Percentiles rank a stretch among this genome's conserved stretches.
Conservation (phyloP, 2,888 invertebrate genomes). For the Chelonus formosanus region DNA sequence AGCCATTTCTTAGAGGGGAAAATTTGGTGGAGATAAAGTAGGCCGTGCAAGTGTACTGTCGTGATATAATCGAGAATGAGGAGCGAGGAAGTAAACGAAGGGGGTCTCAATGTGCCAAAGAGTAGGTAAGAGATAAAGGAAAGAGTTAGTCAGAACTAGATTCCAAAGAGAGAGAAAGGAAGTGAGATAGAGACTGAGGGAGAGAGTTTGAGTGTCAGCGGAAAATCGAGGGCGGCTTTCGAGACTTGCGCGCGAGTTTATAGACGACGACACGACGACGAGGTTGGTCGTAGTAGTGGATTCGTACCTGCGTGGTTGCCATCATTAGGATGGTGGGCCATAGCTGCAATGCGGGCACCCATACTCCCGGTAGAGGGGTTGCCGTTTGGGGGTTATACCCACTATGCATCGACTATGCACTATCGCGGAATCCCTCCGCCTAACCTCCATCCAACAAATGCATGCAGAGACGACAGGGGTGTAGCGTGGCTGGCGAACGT, state of each 20-base stretch:
- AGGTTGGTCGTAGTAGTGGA: conserved; percentile 43
- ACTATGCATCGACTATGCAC: conserved; percentile 48
- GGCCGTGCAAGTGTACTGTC: conserved; percentile 32
- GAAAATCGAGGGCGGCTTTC: conserved; percentile 46
- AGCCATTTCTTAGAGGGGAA: background rate
- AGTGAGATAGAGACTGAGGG: conserved; percentile 25
- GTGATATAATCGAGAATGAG: conserved; percentile 8
- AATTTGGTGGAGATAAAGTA: conserved; percentile 38
- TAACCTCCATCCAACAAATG: conserved; percentile 39
- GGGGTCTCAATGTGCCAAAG: conserved; percentile 12
- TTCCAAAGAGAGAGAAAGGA: background rate
- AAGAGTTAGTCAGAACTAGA: background rate
- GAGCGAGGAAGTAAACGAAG: background rate
- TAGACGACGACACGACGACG: conserved; percentile 29
- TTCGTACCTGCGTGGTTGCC: conserved; percentile 60
- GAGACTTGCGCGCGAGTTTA: conserved; percentile 31
- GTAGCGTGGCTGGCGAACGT: conserved; percentile 50
- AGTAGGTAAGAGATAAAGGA: conserved; percentile 4
- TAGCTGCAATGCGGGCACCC: conserved; percentile 63
- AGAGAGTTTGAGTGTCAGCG: conserved; percentile 49
- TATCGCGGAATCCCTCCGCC: conserved; percentile 45
- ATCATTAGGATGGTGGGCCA: conserved; percentile 62
- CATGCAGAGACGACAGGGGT: conserved; percentile 35
- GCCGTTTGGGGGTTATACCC: conserved; percentile 31
- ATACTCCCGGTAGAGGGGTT: conserved; percentile 48